Evolutionary conservation across 1,140 invertebrate species (phyloP).

Genomic region (Drosophila sp.): DNA sequence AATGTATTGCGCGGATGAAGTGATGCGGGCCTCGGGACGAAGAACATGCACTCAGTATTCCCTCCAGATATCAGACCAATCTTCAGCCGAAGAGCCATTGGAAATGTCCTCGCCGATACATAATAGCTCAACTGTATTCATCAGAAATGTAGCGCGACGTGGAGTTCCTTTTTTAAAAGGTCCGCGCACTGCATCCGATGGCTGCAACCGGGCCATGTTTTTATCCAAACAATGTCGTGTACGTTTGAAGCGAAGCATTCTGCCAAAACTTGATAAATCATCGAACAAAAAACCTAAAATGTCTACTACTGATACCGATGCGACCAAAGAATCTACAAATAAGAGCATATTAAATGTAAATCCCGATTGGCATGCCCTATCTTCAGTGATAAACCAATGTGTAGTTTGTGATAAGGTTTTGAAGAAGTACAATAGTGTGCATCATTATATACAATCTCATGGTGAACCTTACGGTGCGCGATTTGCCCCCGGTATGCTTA

Average conservation of each 20-base stretch:
- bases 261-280: background rate
- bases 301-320: background rate
- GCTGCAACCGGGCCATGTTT: slow-evolving; percentile 10
- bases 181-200: background rate
- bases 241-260: background rate
- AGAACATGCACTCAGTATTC: slow-evolving; percentile 77
- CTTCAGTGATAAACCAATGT: slow-evolving; percentile 42
- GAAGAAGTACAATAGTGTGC: slow-evolving; percentile 59
- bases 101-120: background rate
- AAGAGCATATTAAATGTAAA: slow-evolving; percentile 28
- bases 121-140: slow-evolving; percentile 12
- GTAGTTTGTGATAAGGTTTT: slow-evolving; percentile 84
- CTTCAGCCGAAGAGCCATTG: too few species aligned
- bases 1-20: slow-evolving; percentile 84
- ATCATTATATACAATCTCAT: slow-evolving; percentile 85
- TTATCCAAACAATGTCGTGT: background rate
- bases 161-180: slow-evolving; percentile 16
- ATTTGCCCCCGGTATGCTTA: slow-evolving; percentile 69
- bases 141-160: slow-evolving; percentile 55
- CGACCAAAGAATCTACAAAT: background rate
- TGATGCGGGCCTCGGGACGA: slow-evolving; percentile 84
- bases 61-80: background rate
- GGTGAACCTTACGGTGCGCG: slow-evolving; percentile 85
- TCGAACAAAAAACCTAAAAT: background rate
- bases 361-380: slow-evolving; percentile 47